A percentile compares a stretch with the other conserved stretches of the same genome.
Evolutionary conservation across 1,140 invertebrate genomes (phyloP).

Genomic region (Pachypeltis micranthus): DNA sequence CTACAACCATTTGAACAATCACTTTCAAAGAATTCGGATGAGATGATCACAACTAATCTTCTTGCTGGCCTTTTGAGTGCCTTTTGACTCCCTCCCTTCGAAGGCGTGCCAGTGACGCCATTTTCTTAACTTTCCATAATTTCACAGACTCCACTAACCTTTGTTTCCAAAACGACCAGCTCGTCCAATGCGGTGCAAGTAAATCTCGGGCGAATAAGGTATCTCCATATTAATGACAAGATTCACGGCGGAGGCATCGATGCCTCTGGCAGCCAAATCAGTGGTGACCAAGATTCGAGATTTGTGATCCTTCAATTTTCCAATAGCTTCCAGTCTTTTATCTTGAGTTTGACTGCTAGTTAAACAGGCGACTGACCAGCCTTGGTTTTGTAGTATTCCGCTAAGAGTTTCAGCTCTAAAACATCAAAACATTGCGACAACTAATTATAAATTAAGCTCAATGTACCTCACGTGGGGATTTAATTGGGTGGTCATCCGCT

Average conservation of each 20-base stretch:
- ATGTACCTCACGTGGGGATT: no score
- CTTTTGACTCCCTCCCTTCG: no score
- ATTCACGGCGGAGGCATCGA: slow-evolving; percentile 87
- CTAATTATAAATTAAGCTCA: no score
- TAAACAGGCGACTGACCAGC: slow-evolving; percentile 35
- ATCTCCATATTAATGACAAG: slow-evolving; percentile 87
- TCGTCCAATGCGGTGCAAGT: slow-evolving; percentile 90
- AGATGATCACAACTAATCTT: no score
- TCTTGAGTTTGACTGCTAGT: slow-evolving; percentile 18
- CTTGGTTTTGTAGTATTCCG: slow-evolving; percentile 51
- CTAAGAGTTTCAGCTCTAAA: slow-evolving; percentile 54
- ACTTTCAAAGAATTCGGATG: no score
- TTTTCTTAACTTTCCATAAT: no score
- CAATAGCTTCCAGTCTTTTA: slow-evolving; percentile 14
- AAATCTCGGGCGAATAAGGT: slow-evolving; percentile 70
- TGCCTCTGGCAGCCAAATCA: slow-evolving; percentile 73
- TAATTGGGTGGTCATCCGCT: no score
- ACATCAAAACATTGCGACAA: no score
- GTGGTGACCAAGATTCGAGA: slow-evolving; percentile 80
- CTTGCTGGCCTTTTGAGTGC: no score
- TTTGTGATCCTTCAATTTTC: slow-evolving; percentile 30
- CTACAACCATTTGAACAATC: no score
- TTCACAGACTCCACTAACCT: no score
- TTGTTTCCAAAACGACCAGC: slow-evolving; percentile 79
- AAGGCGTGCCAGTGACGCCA: no score